Evolutionary conservation across 2,113 vertebrate genomes (phyloP).

Genomic region (Nannobrachium achirus): DNA sequence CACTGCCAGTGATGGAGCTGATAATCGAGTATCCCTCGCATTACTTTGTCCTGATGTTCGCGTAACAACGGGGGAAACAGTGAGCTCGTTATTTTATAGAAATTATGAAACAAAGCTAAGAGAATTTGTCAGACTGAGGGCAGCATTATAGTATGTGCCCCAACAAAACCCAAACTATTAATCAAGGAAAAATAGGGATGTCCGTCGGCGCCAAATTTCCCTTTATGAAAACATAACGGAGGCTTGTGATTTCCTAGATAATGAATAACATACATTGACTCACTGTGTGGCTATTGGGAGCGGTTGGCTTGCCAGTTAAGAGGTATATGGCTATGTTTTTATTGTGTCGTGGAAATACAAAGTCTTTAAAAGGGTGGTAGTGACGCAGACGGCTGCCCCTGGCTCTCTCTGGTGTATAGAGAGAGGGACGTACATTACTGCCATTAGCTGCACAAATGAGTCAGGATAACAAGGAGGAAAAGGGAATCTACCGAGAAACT

Average conservation of each 20-base stretch:
- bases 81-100: slow-evolving; percentile 41
- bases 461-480: neutral
- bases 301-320: neutral
- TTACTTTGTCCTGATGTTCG: slow-evolving; percentile 9
- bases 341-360: neutral
- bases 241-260: neutral
- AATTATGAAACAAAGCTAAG: slow-evolving; percentile 26
- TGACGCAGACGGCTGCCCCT: neutral
- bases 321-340: neutral
- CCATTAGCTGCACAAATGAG: neutral
- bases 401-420: no score
- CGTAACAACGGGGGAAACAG: slow-evolving; percentile 48
- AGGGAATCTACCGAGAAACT: neutral
- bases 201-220: neutral
- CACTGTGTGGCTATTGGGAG: neutral
- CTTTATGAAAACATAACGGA: neutral
- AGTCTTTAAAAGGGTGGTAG: neutral
- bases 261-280: slow-evolving; percentile 1
- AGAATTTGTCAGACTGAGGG: slow-evolving; percentile 7
- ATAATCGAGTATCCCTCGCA: slow-evolving; percentile 9
- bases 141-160: neutral
- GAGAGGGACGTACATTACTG: no score
- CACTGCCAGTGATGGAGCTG: neutral
- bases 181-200: slow-evolving; percentile 12
- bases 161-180: slow-evolving; percentile 30